Conservation (phyloP, 1,140 invertebrate species). For the Tetramorium simillimum region DNA sequence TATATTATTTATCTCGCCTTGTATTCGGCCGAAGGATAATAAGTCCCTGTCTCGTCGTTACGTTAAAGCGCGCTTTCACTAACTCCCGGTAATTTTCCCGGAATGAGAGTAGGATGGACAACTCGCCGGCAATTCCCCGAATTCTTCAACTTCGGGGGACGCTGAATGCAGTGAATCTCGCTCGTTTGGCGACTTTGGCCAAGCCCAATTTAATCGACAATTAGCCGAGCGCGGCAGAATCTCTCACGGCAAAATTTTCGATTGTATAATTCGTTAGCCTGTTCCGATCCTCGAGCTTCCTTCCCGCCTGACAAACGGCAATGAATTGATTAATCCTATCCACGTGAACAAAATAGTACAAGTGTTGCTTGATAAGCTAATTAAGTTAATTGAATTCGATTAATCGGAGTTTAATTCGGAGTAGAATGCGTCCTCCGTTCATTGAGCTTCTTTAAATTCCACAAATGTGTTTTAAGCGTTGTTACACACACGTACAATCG, state of each 20-base stretch:
- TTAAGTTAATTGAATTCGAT: neutral
- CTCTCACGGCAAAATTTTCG: neutral
- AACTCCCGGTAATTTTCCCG: neutral
- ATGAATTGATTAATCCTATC: neutral
- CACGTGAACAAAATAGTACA: neutral
- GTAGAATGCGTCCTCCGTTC: neutral
- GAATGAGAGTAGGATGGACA: neutral
- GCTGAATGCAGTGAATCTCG: conserved; percentile 1
- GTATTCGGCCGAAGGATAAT: neutral
- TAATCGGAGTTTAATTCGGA: neutral
- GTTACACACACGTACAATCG: neutral
- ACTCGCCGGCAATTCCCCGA: conserved; percentile 7
- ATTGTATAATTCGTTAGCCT: neutral
- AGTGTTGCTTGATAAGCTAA: neutral
- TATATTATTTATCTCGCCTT: neutral
- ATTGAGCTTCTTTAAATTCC: neutral
- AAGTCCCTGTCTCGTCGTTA: neutral
- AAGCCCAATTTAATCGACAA: conserved; percentile 14
- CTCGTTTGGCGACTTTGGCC: conserved; percentile 23
- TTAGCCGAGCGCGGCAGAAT: neutral
- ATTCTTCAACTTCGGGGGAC: conserved; percentile 25
- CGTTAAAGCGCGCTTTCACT: neutral
- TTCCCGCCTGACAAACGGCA: neutral
- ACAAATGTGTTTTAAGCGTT: neutral
- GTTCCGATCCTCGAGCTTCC: neutral